phyloP scores from a whole-genome alignment of 1,140 invertebrate species.

The Stegodyphus dumicola region DNA sequence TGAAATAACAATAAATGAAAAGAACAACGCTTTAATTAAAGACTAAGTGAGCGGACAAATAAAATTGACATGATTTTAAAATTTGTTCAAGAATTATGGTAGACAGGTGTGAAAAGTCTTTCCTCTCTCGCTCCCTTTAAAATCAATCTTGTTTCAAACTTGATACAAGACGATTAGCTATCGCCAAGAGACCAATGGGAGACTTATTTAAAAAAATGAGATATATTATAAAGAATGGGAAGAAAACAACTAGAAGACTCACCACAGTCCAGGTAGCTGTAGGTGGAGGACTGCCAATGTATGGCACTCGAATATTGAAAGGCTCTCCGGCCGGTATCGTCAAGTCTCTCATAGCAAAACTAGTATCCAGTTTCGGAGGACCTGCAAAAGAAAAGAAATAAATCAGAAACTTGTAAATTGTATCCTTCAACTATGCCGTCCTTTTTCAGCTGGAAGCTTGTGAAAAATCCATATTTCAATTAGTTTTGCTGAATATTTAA shows the following conservation, averaged over 20 bases:
- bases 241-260: slow-evolving; percentile 8
- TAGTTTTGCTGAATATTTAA: not conserved
- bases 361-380: slow-evolving; percentile 91
- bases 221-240: too few species aligned
- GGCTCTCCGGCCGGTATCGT: slow-evolving; percentile 94
- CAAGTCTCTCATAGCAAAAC: slow-evolving; percentile 92
- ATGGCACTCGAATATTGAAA: slow-evolving; percentile 96
- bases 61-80: too few species aligned
- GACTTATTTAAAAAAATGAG: too few species aligned
- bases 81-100: too few species aligned
- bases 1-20: too few species aligned
- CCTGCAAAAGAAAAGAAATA: slow-evolving; percentile 55
- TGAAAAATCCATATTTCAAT: not conserved
- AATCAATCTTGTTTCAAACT: too few species aligned
- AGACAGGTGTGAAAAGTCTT: too few species aligned
- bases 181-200: too few species aligned
- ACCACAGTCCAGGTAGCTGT: slow-evolving; percentile 85
- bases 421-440: not conserved
- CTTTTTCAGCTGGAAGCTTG: not conserved
- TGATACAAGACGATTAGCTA: too few species aligned
- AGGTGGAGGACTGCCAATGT: slow-evolving; percentile 86
- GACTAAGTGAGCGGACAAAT: too few species aligned
- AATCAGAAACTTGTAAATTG: not conserved
- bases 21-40: too few species aligned
- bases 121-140: too few species aligned